A percentile compares a stretch with the other conserved stretches of the same genome.
These are phyloP conservation scores for Centroberyx gerrardi DNA, from an alignment of 2,797 vertebrate species.

Conservation along the genomic window DNA sequence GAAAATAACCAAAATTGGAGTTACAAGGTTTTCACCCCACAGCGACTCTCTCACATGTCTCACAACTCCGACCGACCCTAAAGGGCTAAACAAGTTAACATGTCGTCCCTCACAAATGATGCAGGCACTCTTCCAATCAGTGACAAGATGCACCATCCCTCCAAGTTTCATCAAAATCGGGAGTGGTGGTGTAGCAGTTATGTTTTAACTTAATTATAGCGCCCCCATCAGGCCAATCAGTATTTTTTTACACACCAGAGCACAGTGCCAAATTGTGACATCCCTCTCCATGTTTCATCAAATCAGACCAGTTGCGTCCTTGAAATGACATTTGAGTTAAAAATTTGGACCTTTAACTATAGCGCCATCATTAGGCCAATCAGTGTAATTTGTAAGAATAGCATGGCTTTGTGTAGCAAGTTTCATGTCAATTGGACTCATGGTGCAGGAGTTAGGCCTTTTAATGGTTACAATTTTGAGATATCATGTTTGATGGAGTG, in stretches of 20 bases:
- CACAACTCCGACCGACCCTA: neutral
- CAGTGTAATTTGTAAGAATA: constrained; percentile 21
- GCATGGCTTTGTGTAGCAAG: neutral
- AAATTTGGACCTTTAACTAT: constrained; percentile 30
- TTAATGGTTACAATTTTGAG: no score
- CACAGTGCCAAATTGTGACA: no score
- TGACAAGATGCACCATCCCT: no score
- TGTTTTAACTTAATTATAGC: no score
- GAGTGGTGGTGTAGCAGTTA: no score
- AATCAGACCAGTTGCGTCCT: neutral
- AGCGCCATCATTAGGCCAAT: neutral
- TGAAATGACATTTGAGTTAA: constrained; percentile 14
- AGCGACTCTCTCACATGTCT: neutral
- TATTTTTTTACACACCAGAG: no score
- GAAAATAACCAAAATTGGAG: no score
- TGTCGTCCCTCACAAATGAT: neutral
- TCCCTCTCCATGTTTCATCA: no score
- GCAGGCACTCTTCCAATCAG: no score
- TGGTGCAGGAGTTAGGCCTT: neutral
- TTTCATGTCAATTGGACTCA: constrained; percentile 29
- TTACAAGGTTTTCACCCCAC: no score
- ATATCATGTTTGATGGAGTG: neutral
- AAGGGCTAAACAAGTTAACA: neutral
- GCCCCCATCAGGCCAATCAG: no score
- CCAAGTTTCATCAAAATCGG: no score